Evolutionary conservation across 2,888 invertebrate genomes (phyloP).

Genomic region (Cheilosia variabilis): DNA sequence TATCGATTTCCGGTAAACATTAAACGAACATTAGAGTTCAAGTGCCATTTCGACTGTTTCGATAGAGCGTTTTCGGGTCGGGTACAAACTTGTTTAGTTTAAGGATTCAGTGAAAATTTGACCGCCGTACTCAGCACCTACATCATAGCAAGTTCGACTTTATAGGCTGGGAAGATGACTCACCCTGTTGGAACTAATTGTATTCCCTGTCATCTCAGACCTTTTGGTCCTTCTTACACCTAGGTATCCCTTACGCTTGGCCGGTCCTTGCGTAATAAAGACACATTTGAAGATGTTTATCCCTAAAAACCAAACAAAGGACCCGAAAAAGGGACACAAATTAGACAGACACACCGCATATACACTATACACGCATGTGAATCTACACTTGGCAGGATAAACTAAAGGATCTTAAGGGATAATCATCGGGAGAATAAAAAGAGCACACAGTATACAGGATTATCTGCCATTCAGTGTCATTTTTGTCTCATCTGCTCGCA

Average conservation of each 20-base stretch:
- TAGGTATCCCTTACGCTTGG: constrained; percentile 31
- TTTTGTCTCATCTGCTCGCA: constrained; percentile 77
- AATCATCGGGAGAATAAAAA: constrained; percentile 62
- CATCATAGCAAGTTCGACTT: too few relatives aligned
- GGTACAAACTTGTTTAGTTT: too few relatives aligned
- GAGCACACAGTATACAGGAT: constrained; percentile 75
- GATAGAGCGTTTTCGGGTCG: too few relatives aligned
- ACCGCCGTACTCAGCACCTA: too few relatives aligned
- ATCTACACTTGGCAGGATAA: constrained; percentile 66
- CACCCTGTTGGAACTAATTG: too few relatives aligned
- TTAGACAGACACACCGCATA: constrained; percentile 57
- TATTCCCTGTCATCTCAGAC: not conserved
- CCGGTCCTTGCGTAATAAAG: constrained; percentile 58
- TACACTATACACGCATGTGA: not conserved
- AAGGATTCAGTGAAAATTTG: too few relatives aligned
- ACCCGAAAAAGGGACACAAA: constrained; percentile 38
- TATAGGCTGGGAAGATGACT: too few relatives aligned
- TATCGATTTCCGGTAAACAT: too few relatives aligned
- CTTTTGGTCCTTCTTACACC: not conserved
- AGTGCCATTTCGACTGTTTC: too few relatives aligned
- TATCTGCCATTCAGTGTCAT: constrained; percentile 79
- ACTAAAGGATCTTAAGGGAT: constrained; percentile 69
- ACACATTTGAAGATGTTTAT: constrained; percentile 38
- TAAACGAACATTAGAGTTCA: too few relatives aligned
- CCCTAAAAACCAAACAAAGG: constrained; percentile 52